A percentile compares a stretch with the other conserved stretches of the same genome.
These are phyloP conservation scores for Catocala sponsa DNA, from an alignment of 2,888 invertebrate species.

Conservation along the genomic window DNA sequence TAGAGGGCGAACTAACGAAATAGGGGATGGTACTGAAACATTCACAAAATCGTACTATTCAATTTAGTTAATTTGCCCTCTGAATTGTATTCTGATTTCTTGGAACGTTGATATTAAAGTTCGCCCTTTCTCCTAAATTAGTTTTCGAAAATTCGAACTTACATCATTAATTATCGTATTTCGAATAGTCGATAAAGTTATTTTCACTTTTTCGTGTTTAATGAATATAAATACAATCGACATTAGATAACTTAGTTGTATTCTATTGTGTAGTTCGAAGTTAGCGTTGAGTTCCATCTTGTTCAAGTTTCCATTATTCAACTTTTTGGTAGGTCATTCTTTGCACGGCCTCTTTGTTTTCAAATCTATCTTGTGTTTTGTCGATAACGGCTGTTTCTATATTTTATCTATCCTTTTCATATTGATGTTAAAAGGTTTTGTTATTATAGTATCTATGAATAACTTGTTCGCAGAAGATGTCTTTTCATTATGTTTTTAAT, in stretches of 20 bases:
- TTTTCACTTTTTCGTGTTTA: conserved; percentile 13
- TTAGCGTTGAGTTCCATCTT: neutral
- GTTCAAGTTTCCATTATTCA: conserved; percentile 1
- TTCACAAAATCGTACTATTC: conserved; percentile 45
- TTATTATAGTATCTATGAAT: too few relatives aligned
- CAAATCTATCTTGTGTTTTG: neutral
- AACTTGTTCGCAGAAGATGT: too few relatives aligned
- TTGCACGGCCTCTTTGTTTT: neutral
- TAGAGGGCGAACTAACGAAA: conserved; percentile 27
- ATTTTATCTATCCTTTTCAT: neutral
- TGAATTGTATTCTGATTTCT: conserved; percentile 53
- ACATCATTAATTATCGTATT: conserved; percentile 37
- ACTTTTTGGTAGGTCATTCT: conserved; percentile 5
- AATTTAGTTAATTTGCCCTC: conserved; percentile 50
- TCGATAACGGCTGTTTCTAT: neutral
- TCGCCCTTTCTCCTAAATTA: conserved; percentile 42
- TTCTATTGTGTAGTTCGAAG: conserved; percentile 2
- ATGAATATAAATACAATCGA: conserved; percentile 5
- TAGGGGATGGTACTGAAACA: conserved; percentile 34
- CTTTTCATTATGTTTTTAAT: too few relatives aligned
- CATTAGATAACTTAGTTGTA: conserved; percentile 6
- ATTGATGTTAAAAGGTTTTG: neutral
- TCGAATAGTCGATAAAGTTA: conserved; percentile 32
- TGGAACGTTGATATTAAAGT: conserved; percentile 40
- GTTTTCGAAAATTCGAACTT: conserved; percentile 37